These are phyloP conservation scores for Nasonia longicornis DNA, from an alignment of 1,140 invertebrate species.

Conservation along the genomic window DNA sequence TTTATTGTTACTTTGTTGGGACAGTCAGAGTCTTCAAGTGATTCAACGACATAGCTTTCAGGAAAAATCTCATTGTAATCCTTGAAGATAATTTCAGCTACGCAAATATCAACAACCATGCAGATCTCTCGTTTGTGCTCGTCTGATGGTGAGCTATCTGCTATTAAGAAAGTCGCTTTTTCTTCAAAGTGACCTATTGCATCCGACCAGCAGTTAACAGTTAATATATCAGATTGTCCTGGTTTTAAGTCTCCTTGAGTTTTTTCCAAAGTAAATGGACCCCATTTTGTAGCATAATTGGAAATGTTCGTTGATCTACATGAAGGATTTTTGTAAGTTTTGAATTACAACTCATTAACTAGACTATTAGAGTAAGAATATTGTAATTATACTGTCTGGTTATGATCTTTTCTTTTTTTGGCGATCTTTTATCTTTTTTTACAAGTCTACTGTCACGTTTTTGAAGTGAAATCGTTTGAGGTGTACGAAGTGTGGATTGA, in stretches of 20 bases:
- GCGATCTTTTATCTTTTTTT: constrained; percentile 13
- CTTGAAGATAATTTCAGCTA: constrained; percentile 56
- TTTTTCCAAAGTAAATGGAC: constrained; percentile 26
- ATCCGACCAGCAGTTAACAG: constrained; percentile 3
- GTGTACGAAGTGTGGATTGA: neutral
- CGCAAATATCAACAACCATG: constrained; percentile 48
- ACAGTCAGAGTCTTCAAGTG: constrained; percentile 51
- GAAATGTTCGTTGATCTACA: neutral
- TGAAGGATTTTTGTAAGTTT: neutral
- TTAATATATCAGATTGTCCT: neutral
- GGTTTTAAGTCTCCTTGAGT: constrained; percentile 20
- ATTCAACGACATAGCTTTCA: constrained; percentile 56
- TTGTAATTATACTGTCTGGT: constrained; percentile 1
- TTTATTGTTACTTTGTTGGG: constrained; percentile 50
- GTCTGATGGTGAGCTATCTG: neutral
- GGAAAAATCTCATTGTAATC: constrained; percentile 56
- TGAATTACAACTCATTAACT: neutral
- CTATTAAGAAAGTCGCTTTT: constrained; percentile 27
- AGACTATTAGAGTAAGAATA: neutral
- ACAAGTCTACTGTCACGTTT: neutral
- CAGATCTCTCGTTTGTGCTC: constrained; percentile 39
- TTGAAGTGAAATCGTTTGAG: neutral
- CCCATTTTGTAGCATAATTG: neutral
- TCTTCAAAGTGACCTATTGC: constrained; percentile 38
- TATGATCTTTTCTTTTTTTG: neutral